Conservation (phyloP, 1,140 invertebrate species). For the Drosophila pseudoananassae region DNA sequence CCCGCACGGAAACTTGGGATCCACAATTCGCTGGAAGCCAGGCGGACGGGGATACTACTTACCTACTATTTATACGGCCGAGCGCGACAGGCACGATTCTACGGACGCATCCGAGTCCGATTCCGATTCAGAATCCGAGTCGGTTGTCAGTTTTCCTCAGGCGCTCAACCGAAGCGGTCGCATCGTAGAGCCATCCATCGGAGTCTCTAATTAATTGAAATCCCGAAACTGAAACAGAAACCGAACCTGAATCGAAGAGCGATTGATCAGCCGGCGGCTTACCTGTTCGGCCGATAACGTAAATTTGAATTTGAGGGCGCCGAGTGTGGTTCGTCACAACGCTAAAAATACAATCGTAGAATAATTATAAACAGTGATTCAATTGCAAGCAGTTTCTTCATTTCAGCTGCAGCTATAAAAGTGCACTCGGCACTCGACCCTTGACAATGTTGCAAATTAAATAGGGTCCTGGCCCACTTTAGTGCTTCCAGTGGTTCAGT, state of each 20-base stretch:
- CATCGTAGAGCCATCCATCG: conserved; percentile 16
- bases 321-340: conserved; percentile 7
- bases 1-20: conserved; percentile 32
- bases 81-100: background rate
- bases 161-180: conserved; percentile 44
- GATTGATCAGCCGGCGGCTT: conserved; percentile 45
- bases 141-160: conserved; percentile 36
- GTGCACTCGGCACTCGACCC: conserved; percentile 1
- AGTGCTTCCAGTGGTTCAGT: background rate
- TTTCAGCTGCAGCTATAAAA: background rate
- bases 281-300: conserved; percentile 29
- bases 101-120: conserved; percentile 1
- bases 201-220: conserved; percentile 14
- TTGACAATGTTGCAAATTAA: conserved; percentile 8
- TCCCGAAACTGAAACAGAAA: conserved; percentile 3
- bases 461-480: conserved; percentile 10
- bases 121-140: conserved; percentile 14
- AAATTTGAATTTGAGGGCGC: conserved; percentile 9
- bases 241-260: conserved; percentile 10
- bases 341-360: conserved; percentile 8
- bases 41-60: conserved; percentile 15
- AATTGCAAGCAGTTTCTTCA: background rate
- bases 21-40: conserved; percentile 31
- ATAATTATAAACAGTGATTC: conserved; percentile 3
- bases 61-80: conserved; percentile 6